These are phyloP conservation scores for Platycnemis pennipes DNA, from an alignment of 2,888 invertebrate genomes.

Conservation along the genomic window DNA sequence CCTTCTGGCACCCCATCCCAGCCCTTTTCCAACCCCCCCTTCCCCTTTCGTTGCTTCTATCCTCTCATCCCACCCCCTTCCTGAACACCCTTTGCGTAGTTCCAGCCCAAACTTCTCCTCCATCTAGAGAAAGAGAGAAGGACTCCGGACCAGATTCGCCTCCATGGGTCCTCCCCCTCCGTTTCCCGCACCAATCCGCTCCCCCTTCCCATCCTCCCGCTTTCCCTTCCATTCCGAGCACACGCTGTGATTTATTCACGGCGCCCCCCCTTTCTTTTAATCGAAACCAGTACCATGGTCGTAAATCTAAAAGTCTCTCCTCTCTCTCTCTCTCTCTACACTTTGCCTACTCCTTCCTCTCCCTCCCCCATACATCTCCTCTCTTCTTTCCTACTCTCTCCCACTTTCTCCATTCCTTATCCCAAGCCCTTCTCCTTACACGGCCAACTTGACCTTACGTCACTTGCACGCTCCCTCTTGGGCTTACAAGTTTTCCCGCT, in stretches of 20 bases:
- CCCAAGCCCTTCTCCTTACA: slow-evolving; percentile 25
- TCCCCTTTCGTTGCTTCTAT: background rate
- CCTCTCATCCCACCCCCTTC: background rate
- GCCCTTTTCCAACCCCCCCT: background rate
- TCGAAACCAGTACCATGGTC: slow-evolving; percentile 65
- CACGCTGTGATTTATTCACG: slow-evolving; percentile 66
- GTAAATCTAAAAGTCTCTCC: slow-evolving; percentile 29
- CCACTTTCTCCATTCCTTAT: background rate
- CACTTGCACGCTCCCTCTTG: slow-evolving; percentile 53
- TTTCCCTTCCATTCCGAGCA: slow-evolving; percentile 30
- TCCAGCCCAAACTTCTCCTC: slow-evolving; percentile 6
- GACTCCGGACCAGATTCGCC: slow-evolving; percentile 23
- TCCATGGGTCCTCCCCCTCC: background rate
- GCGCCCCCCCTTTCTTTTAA: slow-evolving; percentile 59
- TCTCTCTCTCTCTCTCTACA: background rate
- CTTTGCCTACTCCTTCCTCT: background rate
- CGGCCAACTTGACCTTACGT: slow-evolving; percentile 65
- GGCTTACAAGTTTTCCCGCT: background rate
- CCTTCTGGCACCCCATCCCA: background rate
- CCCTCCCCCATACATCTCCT: background rate
- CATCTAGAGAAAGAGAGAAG: slow-evolving; percentile 12
- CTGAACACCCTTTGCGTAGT: background rate
- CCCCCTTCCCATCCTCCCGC: background rate
- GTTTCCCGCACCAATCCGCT: background rate
- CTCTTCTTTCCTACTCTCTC: background rate